A percentile compares a stretch with the other conserved stretches of the same genome.
These are phyloP conservation scores for Xenopus laevis DNA, from an alignment of 2,113 vertebrate species.

Conservation along the genomic window DNA sequence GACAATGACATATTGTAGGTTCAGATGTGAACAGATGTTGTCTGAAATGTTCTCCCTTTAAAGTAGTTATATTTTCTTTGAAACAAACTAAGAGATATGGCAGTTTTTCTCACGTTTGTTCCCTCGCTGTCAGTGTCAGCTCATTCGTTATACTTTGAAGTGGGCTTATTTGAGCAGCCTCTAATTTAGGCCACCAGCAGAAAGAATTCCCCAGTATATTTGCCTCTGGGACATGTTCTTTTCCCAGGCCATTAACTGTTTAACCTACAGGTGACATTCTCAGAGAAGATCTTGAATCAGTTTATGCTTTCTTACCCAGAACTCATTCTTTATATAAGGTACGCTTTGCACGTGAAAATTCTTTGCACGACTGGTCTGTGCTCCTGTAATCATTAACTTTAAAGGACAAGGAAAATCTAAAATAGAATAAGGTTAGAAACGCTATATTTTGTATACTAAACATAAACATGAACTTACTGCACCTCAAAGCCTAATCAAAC, in stretches of 20 bases:
- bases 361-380: neutral
- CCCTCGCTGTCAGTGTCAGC: neutral
- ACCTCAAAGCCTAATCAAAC: too few species aligned
- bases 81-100: neutral
- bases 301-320: conserved; percentile 1
- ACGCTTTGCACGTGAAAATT: neutral
- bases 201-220: conserved; percentile 2
- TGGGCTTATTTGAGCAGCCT: neutral
- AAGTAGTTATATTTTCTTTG: neutral
- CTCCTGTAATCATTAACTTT: conserved; percentile 21
- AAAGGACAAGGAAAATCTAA: too few species aligned
- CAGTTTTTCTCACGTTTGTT: conserved; percentile 18
- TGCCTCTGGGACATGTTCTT: neutral
- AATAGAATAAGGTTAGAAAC: too few species aligned
- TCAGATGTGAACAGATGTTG: conserved; percentile 4
- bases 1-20: too few species aligned
- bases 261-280: too few species aligned
- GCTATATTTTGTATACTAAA: too few species aligned
- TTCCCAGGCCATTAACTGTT: too few species aligned
- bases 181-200: conserved; percentile 12
- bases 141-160: conserved; percentile 11
- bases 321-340: neutral
- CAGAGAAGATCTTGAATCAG: too few species aligned
- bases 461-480: too few species aligned
- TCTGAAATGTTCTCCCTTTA: neutral